Evolutionary conservation across 2,113 vertebrate genomes (phyloP).

Genomic region (Henicopernis longicauda): DNA sequence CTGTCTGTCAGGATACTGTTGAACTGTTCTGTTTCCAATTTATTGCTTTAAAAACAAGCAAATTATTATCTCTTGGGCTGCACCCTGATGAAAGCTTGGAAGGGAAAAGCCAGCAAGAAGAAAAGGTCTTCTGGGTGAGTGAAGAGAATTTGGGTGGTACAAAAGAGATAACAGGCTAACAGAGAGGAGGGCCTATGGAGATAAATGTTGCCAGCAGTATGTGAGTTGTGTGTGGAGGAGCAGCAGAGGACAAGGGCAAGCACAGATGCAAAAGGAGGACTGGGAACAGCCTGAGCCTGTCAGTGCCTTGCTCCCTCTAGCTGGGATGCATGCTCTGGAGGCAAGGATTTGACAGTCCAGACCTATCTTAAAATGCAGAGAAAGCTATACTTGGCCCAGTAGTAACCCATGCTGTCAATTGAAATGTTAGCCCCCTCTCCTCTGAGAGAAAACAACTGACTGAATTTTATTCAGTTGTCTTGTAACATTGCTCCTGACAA

Average conservation of each 20-base stretch:
- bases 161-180: neutral
- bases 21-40: neutral
- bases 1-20: neutral
- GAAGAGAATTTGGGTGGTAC: neutral
- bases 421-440: neutral
- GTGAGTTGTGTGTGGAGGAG: neutral
- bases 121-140: neutral
- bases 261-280: neutral
- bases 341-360: conserved; percentile 25
- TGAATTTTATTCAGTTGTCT: neutral
- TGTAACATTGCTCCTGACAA: conserved; percentile 15
- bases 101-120: neutral
- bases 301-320: neutral
- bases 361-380: conserved; percentile 4
- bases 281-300: conserved; percentile 9
- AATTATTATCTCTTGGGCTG: neutral
- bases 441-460: conserved; percentile 13
- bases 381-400: neutral
- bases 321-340: neutral
- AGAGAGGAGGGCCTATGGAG: neutral
- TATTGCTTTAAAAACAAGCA: neutral
- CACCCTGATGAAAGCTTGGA: neutral
- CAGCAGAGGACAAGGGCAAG: neutral
- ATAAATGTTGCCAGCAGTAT: neutral
- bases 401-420: neutral